These are phyloP conservation scores for Leucoraja erinaceus DNA, from an alignment of 2,113 vertebrate genomes.

Conservation along the genomic window DNA sequence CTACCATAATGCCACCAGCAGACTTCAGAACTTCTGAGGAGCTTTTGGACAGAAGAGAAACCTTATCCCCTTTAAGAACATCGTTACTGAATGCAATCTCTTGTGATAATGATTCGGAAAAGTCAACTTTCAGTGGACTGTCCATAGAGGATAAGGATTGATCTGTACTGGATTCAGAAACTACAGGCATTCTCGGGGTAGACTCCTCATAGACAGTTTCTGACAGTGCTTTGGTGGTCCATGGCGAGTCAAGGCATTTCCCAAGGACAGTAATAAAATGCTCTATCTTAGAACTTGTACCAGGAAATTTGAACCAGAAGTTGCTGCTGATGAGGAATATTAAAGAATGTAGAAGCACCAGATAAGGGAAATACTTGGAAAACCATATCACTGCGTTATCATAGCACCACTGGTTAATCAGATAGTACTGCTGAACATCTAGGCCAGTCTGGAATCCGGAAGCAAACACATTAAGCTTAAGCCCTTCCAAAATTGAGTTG, in stretches of 20 bases:
- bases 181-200: neutral
- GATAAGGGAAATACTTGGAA: constrained; percentile 38
- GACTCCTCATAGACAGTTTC: constrained; percentile 36
- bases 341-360: constrained; percentile 35
- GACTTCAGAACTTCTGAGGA: constrained; percentile 1
- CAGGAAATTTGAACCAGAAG: constrained; percentile 39
- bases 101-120: constrained; percentile 14
- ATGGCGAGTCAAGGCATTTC: constrained; percentile 36
- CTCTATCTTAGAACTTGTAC: constrained; percentile 38
- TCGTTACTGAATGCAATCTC: neutral
- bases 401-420: constrained; percentile 39
- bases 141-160: constrained; percentile 14
- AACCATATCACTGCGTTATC: constrained; percentile 35
- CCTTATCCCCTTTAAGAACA: neutral
- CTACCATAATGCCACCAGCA: neutral
- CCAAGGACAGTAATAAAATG: constrained; percentile 31
- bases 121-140: neutral
- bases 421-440: constrained; percentile 36
- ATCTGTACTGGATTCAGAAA: neutral
- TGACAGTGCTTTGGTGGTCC: constrained; percentile 33
- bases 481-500: neutral
- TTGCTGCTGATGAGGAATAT: constrained; percentile 38
- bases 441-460: constrained; percentile 24
- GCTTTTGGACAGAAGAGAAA: neutral
- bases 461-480: neutral